Conservation (phyloP, 2,888 invertebrate genomes). For the Hofmannophila pseudospretella region DNA sequence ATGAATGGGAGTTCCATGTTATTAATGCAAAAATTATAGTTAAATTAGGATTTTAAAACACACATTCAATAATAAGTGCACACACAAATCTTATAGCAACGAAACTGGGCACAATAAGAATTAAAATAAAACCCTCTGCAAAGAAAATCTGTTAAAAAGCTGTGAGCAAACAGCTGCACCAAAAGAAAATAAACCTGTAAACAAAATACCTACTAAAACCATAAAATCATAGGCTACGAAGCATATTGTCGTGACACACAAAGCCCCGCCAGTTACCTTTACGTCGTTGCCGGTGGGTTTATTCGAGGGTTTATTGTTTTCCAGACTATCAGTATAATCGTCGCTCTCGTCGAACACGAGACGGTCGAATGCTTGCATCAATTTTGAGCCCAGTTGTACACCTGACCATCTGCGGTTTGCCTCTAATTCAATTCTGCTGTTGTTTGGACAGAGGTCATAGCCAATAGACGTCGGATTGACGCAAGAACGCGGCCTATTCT, state of each 20-base stretch:
- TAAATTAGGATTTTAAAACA: too few relatives aligned
- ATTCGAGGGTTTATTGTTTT: constrained; percentile 73
- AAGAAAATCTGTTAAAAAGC: constrained; percentile 27
- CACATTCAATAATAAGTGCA: constrained; percentile 5
- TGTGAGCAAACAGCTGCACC: constrained; percentile 25
- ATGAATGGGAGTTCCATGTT: too few relatives aligned
- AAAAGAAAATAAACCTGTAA: constrained; percentile 32
- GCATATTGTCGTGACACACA: constrained; percentile 34
- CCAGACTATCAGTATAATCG: constrained; percentile 86
- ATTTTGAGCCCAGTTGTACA: constrained; percentile 82
- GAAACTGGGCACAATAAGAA: constrained; percentile 12
- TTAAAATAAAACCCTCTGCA: constrained; percentile 22
- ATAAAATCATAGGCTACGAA: constrained; percentile 28
- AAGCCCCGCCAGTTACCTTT: constrained; percentile 64
- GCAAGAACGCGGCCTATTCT: constrained; percentile 83
- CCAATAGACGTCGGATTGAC: constrained; percentile 76
- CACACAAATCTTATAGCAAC: neutral
- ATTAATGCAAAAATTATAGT: too few relatives aligned
- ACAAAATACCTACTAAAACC: constrained; percentile 28
- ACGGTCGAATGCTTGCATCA: constrained; percentile 85
- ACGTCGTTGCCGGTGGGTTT: constrained; percentile 71
- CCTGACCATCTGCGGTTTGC: constrained; percentile 85
- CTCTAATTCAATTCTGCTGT: constrained; percentile 65
- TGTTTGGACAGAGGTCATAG: constrained; percentile 69
- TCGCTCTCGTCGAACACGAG: constrained; percentile 82